phyloP scores from a whole-genome alignment of 35 echinoderm and acorn worm genomes.

The Apostichopus japonicus region DNA sequence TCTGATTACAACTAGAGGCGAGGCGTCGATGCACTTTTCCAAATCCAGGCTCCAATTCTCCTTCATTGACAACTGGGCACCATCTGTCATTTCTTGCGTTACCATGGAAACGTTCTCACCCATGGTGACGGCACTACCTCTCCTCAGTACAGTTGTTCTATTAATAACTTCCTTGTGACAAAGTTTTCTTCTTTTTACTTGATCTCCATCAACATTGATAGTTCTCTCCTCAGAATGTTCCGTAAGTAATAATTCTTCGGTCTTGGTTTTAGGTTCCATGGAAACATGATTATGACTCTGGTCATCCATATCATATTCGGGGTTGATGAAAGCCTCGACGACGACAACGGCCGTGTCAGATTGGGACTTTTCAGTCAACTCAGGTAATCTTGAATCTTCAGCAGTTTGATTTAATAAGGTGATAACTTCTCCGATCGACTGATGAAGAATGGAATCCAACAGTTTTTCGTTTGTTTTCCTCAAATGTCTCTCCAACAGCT shows the following conservation, averaged over 20 bases:
- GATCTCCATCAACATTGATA: not conserved
- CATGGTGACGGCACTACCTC: not conserved
- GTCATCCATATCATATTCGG: not conserved
- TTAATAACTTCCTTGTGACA: not conserved
- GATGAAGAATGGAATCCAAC: constrained; percentile 2
- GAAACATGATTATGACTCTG: not conserved
- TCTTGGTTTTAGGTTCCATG: not conserved
- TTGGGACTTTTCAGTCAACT: not conserved
- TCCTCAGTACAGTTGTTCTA: not conserved
- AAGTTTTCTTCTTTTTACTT: not conserved
- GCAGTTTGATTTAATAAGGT: not conserved
- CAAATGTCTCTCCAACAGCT: not conserved
- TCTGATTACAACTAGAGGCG: constrained; percentile 35
- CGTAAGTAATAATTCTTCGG: not conserved
- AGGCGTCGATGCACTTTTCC: constrained; percentile 53
- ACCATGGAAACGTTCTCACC: not conserved
- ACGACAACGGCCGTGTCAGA: not conserved
- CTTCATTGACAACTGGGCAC: not conserved
- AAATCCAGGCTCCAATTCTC: constrained; percentile 40
- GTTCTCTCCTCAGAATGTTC: not conserved
- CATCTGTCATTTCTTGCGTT: not conserved
- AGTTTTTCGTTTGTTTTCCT: not conserved
- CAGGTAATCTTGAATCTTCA: not conserved
- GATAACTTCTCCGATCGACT: not conserved
- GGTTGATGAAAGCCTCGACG: not conserved